Evolutionary conservation across 1,140 invertebrate species (phyloP).

Genomic region (Tetramorium alpestre): DNA sequence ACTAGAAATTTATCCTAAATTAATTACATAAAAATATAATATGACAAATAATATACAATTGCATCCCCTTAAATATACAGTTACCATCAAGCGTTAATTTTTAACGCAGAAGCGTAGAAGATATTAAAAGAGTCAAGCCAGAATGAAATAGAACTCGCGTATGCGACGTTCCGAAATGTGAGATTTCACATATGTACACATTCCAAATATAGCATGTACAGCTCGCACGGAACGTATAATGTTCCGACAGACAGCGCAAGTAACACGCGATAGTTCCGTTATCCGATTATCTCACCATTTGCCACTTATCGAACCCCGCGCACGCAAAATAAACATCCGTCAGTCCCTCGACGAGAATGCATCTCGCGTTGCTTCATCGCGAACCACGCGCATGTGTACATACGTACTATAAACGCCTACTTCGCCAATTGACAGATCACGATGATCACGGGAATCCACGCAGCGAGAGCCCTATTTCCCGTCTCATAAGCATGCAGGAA

Average conservation of each 20-base stretch:
- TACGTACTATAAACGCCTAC: conserved; percentile 1
- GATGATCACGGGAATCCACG: neutral
- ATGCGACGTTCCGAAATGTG: neutral
- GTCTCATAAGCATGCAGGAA: conserved; percentile 28
- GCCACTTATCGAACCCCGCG: neutral
- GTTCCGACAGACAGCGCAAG: neutral
- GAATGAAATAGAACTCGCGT: neutral
- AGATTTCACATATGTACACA: neutral
- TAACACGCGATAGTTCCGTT: neutral
- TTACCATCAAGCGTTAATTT: neutral
- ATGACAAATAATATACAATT: neutral
- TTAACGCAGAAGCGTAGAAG: neutral
- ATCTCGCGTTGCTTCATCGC: conserved; percentile 50
- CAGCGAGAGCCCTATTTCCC: conserved; percentile 12
- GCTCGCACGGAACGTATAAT: neutral
- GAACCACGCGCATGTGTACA: no score
- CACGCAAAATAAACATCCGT: conserved; percentile 8
- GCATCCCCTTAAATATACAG: neutral
- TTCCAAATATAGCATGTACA: neutral
- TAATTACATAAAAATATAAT: neutral
- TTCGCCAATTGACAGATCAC: conserved; percentile 62
- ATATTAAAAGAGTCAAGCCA: neutral
- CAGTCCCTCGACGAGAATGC: neutral
- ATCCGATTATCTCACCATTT: conserved; percentile 17
- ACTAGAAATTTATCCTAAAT: neutral